These are phyloP conservation scores for Pampusana beccarii DNA, from an alignment of 2,113 vertebrate species.

Conservation along the genomic window DNA sequence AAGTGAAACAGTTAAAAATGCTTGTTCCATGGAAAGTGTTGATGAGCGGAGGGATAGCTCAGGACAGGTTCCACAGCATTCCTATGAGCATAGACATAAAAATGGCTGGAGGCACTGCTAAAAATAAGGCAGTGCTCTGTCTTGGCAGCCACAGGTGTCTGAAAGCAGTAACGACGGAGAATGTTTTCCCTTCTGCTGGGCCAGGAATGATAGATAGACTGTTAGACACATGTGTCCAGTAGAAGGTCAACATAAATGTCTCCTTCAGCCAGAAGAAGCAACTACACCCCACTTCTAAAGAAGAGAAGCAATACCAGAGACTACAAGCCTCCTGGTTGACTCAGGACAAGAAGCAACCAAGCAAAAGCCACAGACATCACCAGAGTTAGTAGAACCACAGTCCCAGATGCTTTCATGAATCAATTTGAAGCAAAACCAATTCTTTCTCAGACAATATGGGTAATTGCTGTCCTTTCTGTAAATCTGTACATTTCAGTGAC, in stretches of 20 bases:
- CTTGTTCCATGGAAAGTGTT: not conserved
- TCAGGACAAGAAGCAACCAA: not conserved
- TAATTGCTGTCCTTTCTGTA: not conserved
- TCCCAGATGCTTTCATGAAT: not conserved
- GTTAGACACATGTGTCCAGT: not conserved
- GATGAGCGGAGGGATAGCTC: not conserved
- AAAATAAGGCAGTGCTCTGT: not conserved
- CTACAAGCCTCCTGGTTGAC: not conserved
- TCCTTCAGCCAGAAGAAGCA: not conserved
- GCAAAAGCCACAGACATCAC: not conserved
- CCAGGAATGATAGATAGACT: not conserved
- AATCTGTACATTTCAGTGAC: not conserved
- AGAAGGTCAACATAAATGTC: not conserved
- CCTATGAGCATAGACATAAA: not conserved
- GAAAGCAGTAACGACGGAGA: not conserved
- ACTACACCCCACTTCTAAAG: not conserved
- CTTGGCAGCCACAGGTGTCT: not conserved
- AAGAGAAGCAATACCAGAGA: not conserved
- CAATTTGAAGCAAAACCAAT: not conserved
- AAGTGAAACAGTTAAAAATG: not conserved
- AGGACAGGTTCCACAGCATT: not conserved
- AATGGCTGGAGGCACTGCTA: not conserved
- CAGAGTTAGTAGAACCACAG: not conserved
- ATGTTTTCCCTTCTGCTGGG: not conserved
- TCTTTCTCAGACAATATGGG: not conserved